These are phyloP conservation scores for Timandra comae DNA, from an alignment of 2,888 invertebrate genomes.

Conservation along the genomic window DNA sequence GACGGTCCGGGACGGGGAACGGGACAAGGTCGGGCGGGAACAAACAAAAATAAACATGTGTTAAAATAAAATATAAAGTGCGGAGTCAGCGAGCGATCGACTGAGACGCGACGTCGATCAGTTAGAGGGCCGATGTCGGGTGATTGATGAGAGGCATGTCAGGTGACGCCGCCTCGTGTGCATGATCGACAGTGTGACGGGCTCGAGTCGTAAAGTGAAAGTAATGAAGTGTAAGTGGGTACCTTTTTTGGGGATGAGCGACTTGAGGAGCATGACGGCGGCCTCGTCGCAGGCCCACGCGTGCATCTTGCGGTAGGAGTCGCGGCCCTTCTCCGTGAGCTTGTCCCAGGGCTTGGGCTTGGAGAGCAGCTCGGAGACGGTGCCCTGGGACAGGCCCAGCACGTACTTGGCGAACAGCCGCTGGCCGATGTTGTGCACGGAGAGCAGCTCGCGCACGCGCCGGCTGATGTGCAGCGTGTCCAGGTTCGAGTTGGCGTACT, in stretches of 20 bases:
- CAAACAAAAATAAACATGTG: constrained; percentile 29
- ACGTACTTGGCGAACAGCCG: constrained; percentile 99
- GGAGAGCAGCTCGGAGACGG: constrained; percentile 97
- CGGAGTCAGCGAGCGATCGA: constrained; percentile 29
- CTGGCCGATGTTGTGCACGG: constrained; percentile 99
- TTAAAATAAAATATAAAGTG: constrained; percentile 38
- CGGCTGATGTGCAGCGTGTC: constrained; percentile 97
- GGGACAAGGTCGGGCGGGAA: constrained; percentile 35
- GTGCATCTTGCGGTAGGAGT: constrained; percentile 99
- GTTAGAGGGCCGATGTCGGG: constrained; percentile 50
- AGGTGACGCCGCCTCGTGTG: constrained; percentile 51
- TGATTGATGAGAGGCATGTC: constrained; percentile 71
- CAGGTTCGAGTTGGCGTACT: constrained; percentile 93
- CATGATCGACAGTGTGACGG: constrained; percentile 30
- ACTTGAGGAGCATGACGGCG: constrained; percentile 97
- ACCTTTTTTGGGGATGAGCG: constrained; percentile 99
- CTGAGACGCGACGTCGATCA: constrained; percentile 15
- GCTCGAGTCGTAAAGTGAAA: constrained; percentile 27
- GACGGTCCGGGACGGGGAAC: constrained; percentile 31
- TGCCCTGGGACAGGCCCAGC: constrained; percentile 96
- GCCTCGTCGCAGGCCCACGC: constrained; percentile 99
- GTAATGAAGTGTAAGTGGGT: constrained; percentile 62
- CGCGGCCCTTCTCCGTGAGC: constrained; percentile 98
- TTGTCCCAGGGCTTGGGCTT: constrained; percentile 99
- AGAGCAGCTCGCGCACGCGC: constrained; percentile 93